Base-by-base conservation (phyloP, 2,113 vertebrate genomes). In the Anoplopoma fimbria region DNA sequence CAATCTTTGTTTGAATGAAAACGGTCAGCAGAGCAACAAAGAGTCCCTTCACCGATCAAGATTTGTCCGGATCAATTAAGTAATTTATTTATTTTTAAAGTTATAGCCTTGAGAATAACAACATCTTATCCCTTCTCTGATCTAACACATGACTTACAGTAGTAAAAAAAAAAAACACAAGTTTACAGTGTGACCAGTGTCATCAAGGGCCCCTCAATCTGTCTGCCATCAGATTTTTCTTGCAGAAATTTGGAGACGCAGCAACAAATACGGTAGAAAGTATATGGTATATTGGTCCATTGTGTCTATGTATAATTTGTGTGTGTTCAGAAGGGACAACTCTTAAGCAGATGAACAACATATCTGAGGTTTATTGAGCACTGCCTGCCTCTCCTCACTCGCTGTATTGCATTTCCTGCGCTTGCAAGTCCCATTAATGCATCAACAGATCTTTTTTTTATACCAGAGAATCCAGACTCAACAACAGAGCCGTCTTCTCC, bases 21-120 rank as follows among this genome's bases (percentile, higher is more conserved):
- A 61, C 51, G 45, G 34, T 29, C 63, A 55, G 40, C 13, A 15
- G 13, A 21, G 45, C 34, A 77, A 89, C 83, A 90, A 87, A 81
- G 60, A 78, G 9, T 40, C 77, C 47, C 29, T 92, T 89, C 49
- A 79, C 27, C n/a, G 15, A 72, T 34, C 47, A 5, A 57, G 34
- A 38, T 34, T 45, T 0, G 5, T 27, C 53, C 70, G 33, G 12
- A 49, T 70, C 12, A 62, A 69, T 57, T 1, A 82, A 31, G 8
- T 71, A 1, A 67, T 70, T 34, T 23, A 45, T 68, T 72, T 42
- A 31, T 71, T 71, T 67, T n/a, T 55, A 29, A 62, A 17, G 34
- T 76, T 49, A 31, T 27, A 33, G 2, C 47, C 12, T 23, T 51
- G 42, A 60, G 70, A 51, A 57, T 14, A 2, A 53, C 17, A 34